Evolutionary conservation across 2,113 vertebrate genomes (phyloP), one percentile per base, ranked within the genome.

Genomic region (Lepisosteus oculatus): DNA sequence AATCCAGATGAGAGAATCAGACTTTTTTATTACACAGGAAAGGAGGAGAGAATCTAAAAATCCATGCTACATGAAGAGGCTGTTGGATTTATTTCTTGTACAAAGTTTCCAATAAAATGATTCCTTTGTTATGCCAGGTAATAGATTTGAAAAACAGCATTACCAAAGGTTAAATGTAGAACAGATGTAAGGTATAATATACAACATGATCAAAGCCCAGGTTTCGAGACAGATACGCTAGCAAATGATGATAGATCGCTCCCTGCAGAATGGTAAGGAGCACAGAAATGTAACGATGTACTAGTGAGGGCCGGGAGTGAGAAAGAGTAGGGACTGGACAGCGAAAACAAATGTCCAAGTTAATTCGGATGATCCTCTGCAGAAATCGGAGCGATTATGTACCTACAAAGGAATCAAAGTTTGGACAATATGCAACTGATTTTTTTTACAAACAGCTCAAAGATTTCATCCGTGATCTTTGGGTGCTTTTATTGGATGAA

Each of bases 221-320:
- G 92, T 93, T 93, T 92, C 91, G 89, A 94, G 95, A 95, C 94
- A 95, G 93, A 95, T 96, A 95, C 87, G 85, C 90, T 92, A 88
- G 93, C 94, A 97, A 98, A 98, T 97, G 97, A 97, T 98, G 96
- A 99, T 96, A 93, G 97, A 99, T 96, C 93, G 87, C 90, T 95
- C 95, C 95, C 95, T 81, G 91, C 86, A 91, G 95, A 95, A 94
- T 87, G 92, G 93, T 94, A 96, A 96, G 93, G 81, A 91, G 88
- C 88, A 93, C 93, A 93, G 88, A 88, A 97, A 95, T 95, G 93
- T 95, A 94, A 94, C 94, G 79, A 91, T 77, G 86, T 88, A 87
- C 86, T 88, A 91, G 87, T 73, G 86, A 91, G 90, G 92, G 89
- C 88, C 82, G 81, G 84, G 70, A 8, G 61, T 62, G 70, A 83